These are phyloP conservation scores for Pantherophis guttatus DNA, from an alignment of 2,113 vertebrate genomes.

Conservation along the genomic window DNA sequence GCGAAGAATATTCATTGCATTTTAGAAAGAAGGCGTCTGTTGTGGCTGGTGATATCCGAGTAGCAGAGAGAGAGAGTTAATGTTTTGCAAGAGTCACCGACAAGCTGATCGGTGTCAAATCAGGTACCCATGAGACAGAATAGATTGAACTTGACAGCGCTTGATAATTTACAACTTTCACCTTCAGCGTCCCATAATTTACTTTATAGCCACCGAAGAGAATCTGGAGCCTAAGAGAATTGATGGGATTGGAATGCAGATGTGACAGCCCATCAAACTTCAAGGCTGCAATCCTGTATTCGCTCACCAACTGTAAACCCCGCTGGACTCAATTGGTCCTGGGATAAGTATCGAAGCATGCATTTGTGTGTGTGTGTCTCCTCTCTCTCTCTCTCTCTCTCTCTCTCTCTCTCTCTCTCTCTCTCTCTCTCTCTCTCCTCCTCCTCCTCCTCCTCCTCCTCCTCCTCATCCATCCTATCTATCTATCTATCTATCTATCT, in stretches of 20 bases:
- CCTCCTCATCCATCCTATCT: too few species aligned
- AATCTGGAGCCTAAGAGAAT: slow-evolving; percentile 55
- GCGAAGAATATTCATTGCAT: background rate
- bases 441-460: too few species aligned
- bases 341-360: background rate
- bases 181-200: slow-evolving; percentile 58
- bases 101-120: slow-evolving; percentile 63
- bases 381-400: too few species aligned
- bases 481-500: too few species aligned
- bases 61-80: slow-evolving; percentile 40
- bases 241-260: slow-evolving; percentile 52
- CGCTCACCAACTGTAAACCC: background rate
- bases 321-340: background rate
- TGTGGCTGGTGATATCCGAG: slow-evolving; percentile 44
- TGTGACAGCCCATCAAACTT: slow-evolving; percentile 45
- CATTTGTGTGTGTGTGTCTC: too few species aligned
- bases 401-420: too few species aligned
- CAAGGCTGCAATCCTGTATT: background rate
- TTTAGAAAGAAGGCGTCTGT: slow-evolving; percentile 32
- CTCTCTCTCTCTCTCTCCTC: accelerated
- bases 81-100: slow-evolving; percentile 61
- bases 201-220: slow-evolving; percentile 52
- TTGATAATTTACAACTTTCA: slow-evolving; percentile 60
- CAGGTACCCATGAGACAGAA: slow-evolving; percentile 44
- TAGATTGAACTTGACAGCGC: slow-evolving; percentile 56